These are phyloP conservation scores for Anastrepha obliqua DNA, from an alignment of 1,140 invertebrate genomes.

Conservation along the genomic window DNA sequence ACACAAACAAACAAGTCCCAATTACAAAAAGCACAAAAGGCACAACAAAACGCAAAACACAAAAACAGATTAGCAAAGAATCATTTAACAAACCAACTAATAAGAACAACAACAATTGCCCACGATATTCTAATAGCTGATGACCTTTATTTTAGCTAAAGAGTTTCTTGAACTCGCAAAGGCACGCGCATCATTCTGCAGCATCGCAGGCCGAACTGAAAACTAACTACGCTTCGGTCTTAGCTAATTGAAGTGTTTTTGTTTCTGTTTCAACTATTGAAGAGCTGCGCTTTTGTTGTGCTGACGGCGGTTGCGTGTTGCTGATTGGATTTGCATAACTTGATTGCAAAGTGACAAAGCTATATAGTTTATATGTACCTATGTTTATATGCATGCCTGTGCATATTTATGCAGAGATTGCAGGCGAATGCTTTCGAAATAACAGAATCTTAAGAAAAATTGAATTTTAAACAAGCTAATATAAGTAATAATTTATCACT, in stretches of 20 bases:
- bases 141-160: slow-evolving; percentile 8
- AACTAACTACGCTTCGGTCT: background rate
- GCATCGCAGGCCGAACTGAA: background rate
- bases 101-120: background rate
- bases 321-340: background rate
- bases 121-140: background rate
- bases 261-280: background rate
- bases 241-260: background rate
- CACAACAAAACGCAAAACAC: background rate
- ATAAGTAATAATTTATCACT: background rate
- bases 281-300: background rate
- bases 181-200: slow-evolving; percentile 23
- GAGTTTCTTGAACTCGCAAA: slow-evolving; percentile 39
- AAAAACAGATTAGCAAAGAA: background rate
- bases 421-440: background rate
- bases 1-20: background rate
- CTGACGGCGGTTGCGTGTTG: background rate
- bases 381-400: background rate
- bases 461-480: background rate
- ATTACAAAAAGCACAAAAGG: background rate
- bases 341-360: background rate
- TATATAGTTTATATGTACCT: background rate
- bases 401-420: background rate
- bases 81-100: background rate
- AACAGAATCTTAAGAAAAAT: background rate